Evolutionary conservation across 2,888 invertebrate species (phyloP), one percentile per base, ranked within the genome.

Genomic region (Andrena hattorfiana): DNA sequence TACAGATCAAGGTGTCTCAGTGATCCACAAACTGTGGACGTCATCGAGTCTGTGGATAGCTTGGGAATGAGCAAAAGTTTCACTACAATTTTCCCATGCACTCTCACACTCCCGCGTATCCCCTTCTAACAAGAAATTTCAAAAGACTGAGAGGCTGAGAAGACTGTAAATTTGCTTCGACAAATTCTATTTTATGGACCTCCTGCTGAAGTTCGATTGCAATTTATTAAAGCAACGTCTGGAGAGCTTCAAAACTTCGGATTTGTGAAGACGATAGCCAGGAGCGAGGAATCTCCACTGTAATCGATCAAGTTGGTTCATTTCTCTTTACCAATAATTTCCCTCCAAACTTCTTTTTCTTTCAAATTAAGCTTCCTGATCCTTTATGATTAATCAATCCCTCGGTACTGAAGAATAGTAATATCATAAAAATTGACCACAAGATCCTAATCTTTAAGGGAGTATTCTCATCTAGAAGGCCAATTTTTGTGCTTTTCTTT

Each of bases 141-240:
- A 42, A 16, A n/a, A 73, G 30, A 30, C 73, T 42, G 13, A 16
- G n/a, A 56, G 48, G 8, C 2, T 16, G 8, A 30, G 32, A 54
- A 77, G 63, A 48, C 51, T 32, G 13, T 26, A 28, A 66, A 68
- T 23, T 60, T 42, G 16, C 23, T 20, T 70, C 56, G 66, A 75
- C 28, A 81, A 81, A 81, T 84, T 81, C 66, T 63, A 74, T 81
- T 54, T 69, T 48, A 76, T 72, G 26, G 62, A 56, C n/a, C 10
- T 8, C 23, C 4, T 10, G 0, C 13, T 28, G 30, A 13, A 35
- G 23, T 49, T 30, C 56, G 23, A 35, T 35, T 28, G 32, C 13
- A 32, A 26, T 62, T 62, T 42, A 62, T 67, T 20, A 42, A 28
- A 42, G 2, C 6, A 67, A 23, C n/a, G 28, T 68, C 13, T 1